phyloP scores from a whole-genome alignment of 2,888 invertebrate species.

The Cosmorhoe ocellata region DNA sequence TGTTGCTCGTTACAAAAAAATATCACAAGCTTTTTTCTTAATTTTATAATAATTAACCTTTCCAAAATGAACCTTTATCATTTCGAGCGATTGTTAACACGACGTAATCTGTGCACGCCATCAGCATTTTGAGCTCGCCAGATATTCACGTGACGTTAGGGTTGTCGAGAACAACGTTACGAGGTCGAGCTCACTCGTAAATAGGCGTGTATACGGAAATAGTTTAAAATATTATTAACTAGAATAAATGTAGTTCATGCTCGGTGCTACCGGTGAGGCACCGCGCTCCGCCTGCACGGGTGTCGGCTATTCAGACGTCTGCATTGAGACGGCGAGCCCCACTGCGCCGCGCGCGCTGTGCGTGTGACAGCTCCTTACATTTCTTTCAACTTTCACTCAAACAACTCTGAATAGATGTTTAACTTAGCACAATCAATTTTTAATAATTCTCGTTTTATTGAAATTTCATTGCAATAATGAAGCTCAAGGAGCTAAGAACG shows the following conservation, averaged over 20 bases:
- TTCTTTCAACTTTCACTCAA: background rate
- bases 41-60: no score
- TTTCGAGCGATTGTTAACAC: background rate
- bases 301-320: background rate
- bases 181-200: background rate
- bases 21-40: no score
- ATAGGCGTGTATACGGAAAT: background rate
- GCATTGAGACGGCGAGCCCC: background rate
- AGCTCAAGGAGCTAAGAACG: no score
- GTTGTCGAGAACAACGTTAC: background rate
- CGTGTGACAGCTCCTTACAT: conserved; percentile 1
- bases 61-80: no score
- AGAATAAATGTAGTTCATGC: background rate
- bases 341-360: background rate
- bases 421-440: no score
- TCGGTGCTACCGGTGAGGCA: no score
- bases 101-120: background rate
- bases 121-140: background rate
- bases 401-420: no score
- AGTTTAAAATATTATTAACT: background rate
- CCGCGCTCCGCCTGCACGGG: no score
- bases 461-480: no score
- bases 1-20: no score
- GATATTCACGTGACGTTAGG: background rate
- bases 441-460: no score